phyloP scores from a whole-genome alignment of 2,888 invertebrate genomes.

The Smittia aterrima region DNA sequence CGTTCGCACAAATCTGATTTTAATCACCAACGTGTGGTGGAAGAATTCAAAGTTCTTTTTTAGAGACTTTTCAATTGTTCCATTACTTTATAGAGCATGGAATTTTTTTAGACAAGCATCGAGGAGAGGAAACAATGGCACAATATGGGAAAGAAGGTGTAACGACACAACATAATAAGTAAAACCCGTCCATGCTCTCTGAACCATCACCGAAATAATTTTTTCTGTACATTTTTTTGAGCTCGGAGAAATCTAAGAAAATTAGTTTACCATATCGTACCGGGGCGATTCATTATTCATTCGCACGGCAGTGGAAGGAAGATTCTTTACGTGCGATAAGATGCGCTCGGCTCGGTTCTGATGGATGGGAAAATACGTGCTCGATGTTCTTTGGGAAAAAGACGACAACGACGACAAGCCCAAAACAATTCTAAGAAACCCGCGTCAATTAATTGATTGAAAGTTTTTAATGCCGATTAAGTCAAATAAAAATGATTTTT shows the following conservation, averaged over 20 bases:
- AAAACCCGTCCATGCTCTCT: conserved; percentile 32
- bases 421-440: not conserved
- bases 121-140: conserved; percentile 7
- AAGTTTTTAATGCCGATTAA: not conserved
- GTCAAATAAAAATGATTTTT: not conserved
- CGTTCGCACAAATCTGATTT: too few species aligned
- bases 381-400: not conserved
- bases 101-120: conserved; percentile 6
- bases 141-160: conserved; percentile 40
- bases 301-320: conserved; percentile 21
- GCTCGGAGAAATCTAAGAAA: conserved; percentile 37
- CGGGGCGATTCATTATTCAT: conserved; percentile 33
- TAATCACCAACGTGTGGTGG: not conserved
- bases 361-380: conserved; percentile 2
- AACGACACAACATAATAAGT: conserved; percentile 33
- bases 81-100: conserved; percentile 29
- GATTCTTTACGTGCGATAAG: conserved; percentile 38
- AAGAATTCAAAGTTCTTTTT: not conserved
- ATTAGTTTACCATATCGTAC: conserved; percentile 42
- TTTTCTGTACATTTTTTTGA: not conserved
- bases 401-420: not conserved
- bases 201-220: conserved; percentile 39
- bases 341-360: conserved; percentile 21
- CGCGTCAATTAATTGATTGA: not conserved
- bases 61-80: not conserved